Evolutionary conservation across 1,140 invertebrate genomes (phyloP), one percentile per base, ranked within the genome.

Genomic region (Pinna nobilis): DNA sequence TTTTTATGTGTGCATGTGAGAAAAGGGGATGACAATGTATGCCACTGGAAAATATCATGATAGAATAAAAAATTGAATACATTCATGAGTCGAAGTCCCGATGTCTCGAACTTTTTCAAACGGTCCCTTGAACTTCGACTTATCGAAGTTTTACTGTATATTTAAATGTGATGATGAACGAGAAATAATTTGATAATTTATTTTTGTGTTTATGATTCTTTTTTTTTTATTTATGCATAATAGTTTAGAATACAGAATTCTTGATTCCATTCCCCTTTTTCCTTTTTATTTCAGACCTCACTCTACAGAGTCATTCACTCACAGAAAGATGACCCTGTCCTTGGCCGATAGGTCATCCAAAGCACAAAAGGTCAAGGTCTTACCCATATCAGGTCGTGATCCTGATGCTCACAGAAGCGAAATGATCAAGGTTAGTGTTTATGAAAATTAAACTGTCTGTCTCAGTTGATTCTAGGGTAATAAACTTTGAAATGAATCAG

Each of bases 321-420:
- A 99, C 90, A 93, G 97, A 72, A 99, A 99, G 91, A 98, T 99
- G 94, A 99, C 98, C 0, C 92, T 99, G 88, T 99, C 97, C 0
- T 90, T 99, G 53, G 98, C 98, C 4, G 98, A 99, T 87, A 92
- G 98, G 23, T 98, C 96, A n/a, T 95, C 95, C 65, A 99, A 99
- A 88, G 95, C 96, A 13, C 94, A 95, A 20, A 97, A 98, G 69
- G 98, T 99, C 81, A 98, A 99, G 90, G 96, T 99, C 33, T 89
- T 99, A 55, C 97, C 96, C 0, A 95, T 95, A 88, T 96, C 98
- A 65, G 97, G 96, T 18, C 92, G 93, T 76, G 97, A 99, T 91
- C 97, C 97, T 6, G 97, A 98, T 87, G 94, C 94, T 44, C 94
- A 98, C 85, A 92, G 95, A 85, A 93, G 93, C 39, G 95, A 96